phyloP scores from a whole-genome alignment of 2,113 vertebrate species.

The Trogon melanurus region DNA sequence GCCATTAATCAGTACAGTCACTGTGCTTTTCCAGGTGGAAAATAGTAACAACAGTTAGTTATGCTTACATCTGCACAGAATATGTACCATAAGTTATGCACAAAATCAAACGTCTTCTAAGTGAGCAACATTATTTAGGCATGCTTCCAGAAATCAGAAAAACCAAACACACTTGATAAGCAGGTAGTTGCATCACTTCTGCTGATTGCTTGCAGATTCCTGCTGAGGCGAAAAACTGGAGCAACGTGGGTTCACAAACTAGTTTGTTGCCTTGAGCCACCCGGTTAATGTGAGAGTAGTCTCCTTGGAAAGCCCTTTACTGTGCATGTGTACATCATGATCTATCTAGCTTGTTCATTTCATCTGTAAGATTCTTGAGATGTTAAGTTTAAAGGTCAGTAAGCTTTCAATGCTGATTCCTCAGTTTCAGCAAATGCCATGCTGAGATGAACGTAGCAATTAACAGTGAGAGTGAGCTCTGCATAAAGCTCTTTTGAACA shows the following conservation, averaged over 20 bases:
- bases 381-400: background rate
- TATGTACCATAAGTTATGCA: background rate
- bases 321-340: background rate
- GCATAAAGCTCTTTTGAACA: background rate
- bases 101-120: conserved; percentile 19
- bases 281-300: background rate
- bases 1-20: conserved; percentile 23
- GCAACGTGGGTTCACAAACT: background rate
- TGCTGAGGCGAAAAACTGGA: background rate
- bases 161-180: conserved; percentile 1
- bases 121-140: background rate
- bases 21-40: conserved; percentile 53
- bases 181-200: conserved; percentile 40
- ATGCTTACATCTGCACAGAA: conserved; percentile 31
- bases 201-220: conserved; percentile 39
- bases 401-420: background rate
- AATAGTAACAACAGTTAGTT: conserved; percentile 17
- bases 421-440: background rate
- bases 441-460: background rate
- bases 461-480: background rate
- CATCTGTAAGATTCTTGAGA: background rate
- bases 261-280: background rate
- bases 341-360: background rate
- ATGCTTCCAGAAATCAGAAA: conserved; percentile 6
- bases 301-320: background rate